Percentiles rank a stretch among this genome's conserved stretches.
Conservation (phyloP, 2,888 invertebrate species). For the Odontothrips loti region DNA sequence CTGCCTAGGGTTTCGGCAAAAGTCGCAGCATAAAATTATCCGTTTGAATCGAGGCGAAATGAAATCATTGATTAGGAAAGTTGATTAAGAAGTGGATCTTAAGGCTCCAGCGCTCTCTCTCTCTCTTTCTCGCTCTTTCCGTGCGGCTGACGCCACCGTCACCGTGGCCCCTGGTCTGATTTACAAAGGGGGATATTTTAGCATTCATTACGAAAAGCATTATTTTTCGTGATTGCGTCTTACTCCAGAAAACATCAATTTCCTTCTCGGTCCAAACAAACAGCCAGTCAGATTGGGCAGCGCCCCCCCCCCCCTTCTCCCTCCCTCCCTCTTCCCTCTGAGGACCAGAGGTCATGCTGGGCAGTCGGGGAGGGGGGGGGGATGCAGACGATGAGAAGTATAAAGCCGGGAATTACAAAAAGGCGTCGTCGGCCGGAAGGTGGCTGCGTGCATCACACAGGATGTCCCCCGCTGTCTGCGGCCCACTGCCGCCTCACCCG, state of each 20-base stretch:
- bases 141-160: background rate
- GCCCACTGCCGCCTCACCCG: too few species aligned
- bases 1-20: conserved; percentile 1
- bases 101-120: background rate
- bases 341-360: too few species aligned
- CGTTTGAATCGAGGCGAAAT: conserved; percentile 26
- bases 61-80: conserved; percentile 25
- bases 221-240: conserved; percentile 26
- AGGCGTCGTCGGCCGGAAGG: too few species aligned
- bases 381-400: background rate
- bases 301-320: background rate
- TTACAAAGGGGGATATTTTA: conserved; percentile 23
- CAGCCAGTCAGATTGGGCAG: background rate
- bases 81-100: conserved; percentile 26
- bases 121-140: background rate
- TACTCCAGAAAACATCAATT: conserved; percentile 26
- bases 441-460: too few species aligned
- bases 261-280: conserved; percentile 16
- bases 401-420: too few species aligned
- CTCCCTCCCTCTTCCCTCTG: background rate
- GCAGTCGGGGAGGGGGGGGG: background rate
- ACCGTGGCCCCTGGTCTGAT: background rate
- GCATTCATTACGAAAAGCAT: conserved; percentile 25
- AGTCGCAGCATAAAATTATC: conserved; percentile 25
- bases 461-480: too few species aligned